Evolutionary conservation across 2,113 vertebrate species (phyloP).

Genomic region (Brevimyrus niger): DNA sequence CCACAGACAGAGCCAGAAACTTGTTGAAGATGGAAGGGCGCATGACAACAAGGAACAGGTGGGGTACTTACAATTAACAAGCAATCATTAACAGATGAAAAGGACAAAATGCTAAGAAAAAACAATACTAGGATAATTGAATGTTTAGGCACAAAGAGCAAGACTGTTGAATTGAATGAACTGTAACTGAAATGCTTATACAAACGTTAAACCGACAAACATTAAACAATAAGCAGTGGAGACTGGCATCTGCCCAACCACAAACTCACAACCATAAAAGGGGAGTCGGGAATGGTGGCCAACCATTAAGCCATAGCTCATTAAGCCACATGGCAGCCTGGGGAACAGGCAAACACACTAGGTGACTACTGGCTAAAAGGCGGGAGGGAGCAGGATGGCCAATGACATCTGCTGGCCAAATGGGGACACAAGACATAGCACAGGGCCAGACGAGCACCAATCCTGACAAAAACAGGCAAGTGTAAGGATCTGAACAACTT

Average conservation of each 20-base stretch:
- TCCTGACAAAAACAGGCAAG: not conserved
- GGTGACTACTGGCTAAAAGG: not conserved
- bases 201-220: not conserved
- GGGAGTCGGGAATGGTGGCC: not conserved
- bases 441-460: not conserved
- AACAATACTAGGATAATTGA: not conserved
- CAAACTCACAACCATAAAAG: not conserved
- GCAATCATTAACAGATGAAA: not conserved
- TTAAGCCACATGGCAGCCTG: not conserved
- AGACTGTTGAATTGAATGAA: too few relatives aligned
- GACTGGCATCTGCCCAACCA: not conserved
- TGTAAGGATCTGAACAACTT: not conserved
- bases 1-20: too few relatives aligned
- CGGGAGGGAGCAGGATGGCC: not conserved
- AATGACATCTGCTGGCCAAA: not conserved
- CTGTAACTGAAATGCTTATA: not conserved
- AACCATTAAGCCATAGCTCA: not conserved
- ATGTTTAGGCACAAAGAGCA: not conserved
- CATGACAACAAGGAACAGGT: not conserved
- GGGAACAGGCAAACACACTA: not conserved
- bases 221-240: not conserved
- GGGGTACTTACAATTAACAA: not conserved
- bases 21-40: too few relatives aligned
- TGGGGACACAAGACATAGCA: not conserved
- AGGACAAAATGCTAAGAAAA: not conserved